phyloP scores from a whole-genome alignment of 1,140 invertebrate species.

The Caerostris darwini region DNA sequence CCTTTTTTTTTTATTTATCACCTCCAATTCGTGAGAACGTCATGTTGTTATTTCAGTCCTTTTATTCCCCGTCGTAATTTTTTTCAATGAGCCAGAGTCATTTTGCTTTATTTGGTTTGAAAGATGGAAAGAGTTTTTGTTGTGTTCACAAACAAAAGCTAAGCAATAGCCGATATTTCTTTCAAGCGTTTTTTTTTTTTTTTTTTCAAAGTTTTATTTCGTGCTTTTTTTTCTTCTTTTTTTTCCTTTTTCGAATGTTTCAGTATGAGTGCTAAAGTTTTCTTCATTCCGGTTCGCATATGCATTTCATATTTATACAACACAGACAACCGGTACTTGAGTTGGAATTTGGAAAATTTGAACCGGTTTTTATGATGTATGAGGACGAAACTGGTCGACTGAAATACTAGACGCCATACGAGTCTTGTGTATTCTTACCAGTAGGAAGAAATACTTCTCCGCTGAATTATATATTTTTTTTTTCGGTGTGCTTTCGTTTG shows the following conservation, averaged over 20 bases:
- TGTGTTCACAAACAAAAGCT: constrained; percentile 19
- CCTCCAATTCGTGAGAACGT: constrained; percentile 27
- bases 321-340: not conserved
- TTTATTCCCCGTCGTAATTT: constrained; percentile 47
- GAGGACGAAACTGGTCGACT: no score
- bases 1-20: constrained; percentile 41
- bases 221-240: not conserved
- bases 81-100: constrained; percentile 49
- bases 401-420: no score
- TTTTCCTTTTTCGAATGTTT: not conserved
- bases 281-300: constrained; percentile 15
- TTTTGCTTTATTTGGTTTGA: constrained; percentile 23
- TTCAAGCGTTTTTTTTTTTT: constrained; percentile 4
- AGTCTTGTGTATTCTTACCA: no score
- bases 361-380: constrained; percentile 54
- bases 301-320: constrained; percentile 65
- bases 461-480: no score
- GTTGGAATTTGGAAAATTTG: constrained; percentile 34
- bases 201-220: not conserved
- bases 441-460: no score
- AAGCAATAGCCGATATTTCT: not conserved
- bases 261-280: constrained; percentile 28
- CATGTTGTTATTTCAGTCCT: constrained; percentile 5
- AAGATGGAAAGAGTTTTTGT: constrained; percentile 2
- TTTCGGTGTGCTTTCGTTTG: no score